Evolutionary conservation across 2,888 invertebrate species (phyloP), one percentile per base, ranked within the genome.

Genomic region (Mylabris sibirica): DNA sequence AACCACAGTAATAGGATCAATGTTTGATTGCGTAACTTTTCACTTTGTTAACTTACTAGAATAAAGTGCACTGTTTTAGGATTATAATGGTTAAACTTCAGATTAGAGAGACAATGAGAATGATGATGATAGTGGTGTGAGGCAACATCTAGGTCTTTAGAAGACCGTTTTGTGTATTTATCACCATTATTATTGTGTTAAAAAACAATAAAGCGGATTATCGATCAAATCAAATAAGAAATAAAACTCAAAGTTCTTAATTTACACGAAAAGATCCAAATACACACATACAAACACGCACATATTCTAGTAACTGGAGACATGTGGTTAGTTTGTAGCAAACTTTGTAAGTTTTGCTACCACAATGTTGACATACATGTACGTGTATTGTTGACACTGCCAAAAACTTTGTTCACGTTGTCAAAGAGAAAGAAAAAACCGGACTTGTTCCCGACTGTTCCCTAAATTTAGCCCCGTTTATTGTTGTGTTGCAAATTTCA

Each of bases 21-120:
- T 75, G 78, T 81, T 79, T 83, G 82, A 82, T 83, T 81, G 81
- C 81, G 81, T 78, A 83, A 83, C 83, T 83, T 82, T 82, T 82
- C 81, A 83, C 82, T 82, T 81, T 82, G 82, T 82, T 81, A 81
- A 80, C 81, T 80, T 76, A 76, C 75, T 75, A 78, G 80, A 80
- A 81, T 80, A 76, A 81, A 83, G 81, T 82, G 81, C 81, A 82
- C 78, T 82, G 82, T 82, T 81, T 82, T 76, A 81, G 80, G 82
- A 83, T 82, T 82, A 82, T 82, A 83, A 83, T 82, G 81, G 82
- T 75, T 78, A 80, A 83, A 83, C 79, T 83, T 81, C 75, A 77
- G 78, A 81, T 80, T 78, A 80, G 77, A 78, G 75, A 78, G 78
- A 26, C 57, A 57, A 49, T 49, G 11, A 20, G 6, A 26, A 57